Base-by-base conservation (phyloP, 2,113 vertebrate genomes). In the Micronisus gabar region DNA sequence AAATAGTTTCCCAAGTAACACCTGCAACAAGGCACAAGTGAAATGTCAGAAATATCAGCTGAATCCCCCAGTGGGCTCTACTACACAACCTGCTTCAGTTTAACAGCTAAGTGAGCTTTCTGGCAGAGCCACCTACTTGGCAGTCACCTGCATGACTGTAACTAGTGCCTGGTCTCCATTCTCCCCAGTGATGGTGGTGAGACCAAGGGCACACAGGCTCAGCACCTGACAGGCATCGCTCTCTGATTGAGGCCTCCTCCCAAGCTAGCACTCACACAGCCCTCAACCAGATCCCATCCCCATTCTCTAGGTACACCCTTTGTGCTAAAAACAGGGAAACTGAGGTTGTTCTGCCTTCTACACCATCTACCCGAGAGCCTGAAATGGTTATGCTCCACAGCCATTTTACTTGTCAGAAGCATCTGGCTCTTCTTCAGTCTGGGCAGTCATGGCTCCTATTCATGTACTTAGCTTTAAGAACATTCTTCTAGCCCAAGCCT, bases 191-290 rank as follows among this genome's bases (percentile, higher is more conserved):
- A 59, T 3, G 5, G 26, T 2, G 7, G 32, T 2, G 3, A 41
- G 8, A 36, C 8, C 25, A 5, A 50, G 63, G 0, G 11, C 30
- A 29, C 9, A 6, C 25, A 21, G 20, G 25, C 41, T 50, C 52
- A 27, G 43, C 41, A 30, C 13, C 47, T 4, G 8, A 25, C 36
- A 8, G 10, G 27, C 38, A 23, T 2, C 0, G 1, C 15, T 2
- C 45, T 17, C 34, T 4, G 7, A 18, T 1, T 3, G 4, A 50
- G 30, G 21, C 21, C 45, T 25, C 47, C 65, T 76, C 30, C 41
- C 41, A n/a, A 16, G 16, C 23, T 5, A 34, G 26, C n/a, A 4
- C 40, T 30, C 9, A 16, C 34, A 19, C 3, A 0, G 25, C 47
- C 59, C 40, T 32, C 47, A 15, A 47, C 15, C 25, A 40, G 27